Evolutionary conservation across 2,797 vertebrate genomes (phyloP), one percentile per base, ranked within the genome.

Genomic region (Microtus obscurus): DNA sequence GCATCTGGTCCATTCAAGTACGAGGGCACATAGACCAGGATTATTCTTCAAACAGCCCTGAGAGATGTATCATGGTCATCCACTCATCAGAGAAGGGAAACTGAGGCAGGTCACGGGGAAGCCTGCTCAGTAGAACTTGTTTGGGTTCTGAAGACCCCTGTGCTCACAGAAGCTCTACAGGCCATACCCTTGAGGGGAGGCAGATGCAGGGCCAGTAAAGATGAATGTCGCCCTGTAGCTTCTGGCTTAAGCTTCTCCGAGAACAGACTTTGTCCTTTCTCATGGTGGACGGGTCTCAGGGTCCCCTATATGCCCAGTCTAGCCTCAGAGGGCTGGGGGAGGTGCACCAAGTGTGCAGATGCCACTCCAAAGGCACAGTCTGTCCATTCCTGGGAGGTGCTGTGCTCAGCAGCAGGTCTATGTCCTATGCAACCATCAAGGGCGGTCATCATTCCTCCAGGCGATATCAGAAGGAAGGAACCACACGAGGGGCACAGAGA

Each of bases 21-120:
- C 34, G 29, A n/a, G 90, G n/a, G 45, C 48, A 71, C 56, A 56
- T 0, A 3, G 91, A 59, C 56, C 56, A 74, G 89, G 87, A 73
- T 56, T 78, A 73, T 56, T 78, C 82, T 81, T 87, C 81, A 81
- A 87, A 77, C 87, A 67, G 95, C 93, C 97, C 97, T 97, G 97
- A 97, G 97, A 97, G 89, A 93, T 89, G 63, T 40, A 94, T 87
- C 74, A 67, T 43, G 87, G 59, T 87, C 93, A 93, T 85, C 89
- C 96, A 93, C 76, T 90, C 81, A 21, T 85, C 40, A 43, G 63
- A 83, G 94, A 89, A 65, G 96, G 89, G 86, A 81, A 96, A 71
- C 93, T 23, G 79, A 97, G 93, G 91, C 29, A 71, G 79, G 95
- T 76, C 82, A 12, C 86, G 86, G 45, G 86, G 63, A 87, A 19